Evolutionary conservation across 2,797 vertebrate species (phyloP).

Genomic region (Anniella stebbinsi): DNA sequence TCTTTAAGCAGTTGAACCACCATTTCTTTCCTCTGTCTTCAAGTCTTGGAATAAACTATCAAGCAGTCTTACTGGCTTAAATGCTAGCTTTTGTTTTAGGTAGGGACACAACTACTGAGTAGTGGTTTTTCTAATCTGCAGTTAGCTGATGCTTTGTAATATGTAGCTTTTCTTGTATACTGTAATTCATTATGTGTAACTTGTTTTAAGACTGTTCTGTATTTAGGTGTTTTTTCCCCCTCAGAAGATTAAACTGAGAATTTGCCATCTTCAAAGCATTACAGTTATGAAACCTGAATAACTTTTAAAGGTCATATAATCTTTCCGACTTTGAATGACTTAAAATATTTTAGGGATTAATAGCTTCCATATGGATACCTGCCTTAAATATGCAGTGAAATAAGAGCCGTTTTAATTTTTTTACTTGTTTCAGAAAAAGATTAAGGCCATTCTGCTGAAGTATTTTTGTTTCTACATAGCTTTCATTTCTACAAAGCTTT

Average conservation of each 20-base stretch:
- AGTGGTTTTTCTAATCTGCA: neutral
- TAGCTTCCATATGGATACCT: neutral
- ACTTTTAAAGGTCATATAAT: conserved; percentile 17
- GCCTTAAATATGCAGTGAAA: neutral
- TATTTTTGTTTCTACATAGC: conserved; percentile 29
- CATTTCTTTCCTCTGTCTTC: no score
- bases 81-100: neutral
- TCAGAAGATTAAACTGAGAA: conserved; percentile 7
- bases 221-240: neutral
- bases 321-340: conserved; percentile 15
- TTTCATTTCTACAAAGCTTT: conserved; percentile 47
- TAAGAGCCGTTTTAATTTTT: neutral
- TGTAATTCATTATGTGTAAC: neutral
- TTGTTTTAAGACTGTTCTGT: neutral
- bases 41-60: neutral
- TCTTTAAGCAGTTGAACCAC: no score
- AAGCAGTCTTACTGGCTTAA: neutral
- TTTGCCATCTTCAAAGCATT: conserved; percentile 14
- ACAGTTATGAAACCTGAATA: conserved; percentile 17
- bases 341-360: conserved; percentile 30
- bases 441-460: neutral
- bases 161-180: neutral
- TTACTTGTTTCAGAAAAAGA: neutral
- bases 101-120: neutral
- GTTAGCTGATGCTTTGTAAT: neutral